A percentile compares a stretch with the other conserved stretches of the same genome.
Conservation (phyloP, 1,140 invertebrate genomes). For the Habropoda laboriosa region DNA sequence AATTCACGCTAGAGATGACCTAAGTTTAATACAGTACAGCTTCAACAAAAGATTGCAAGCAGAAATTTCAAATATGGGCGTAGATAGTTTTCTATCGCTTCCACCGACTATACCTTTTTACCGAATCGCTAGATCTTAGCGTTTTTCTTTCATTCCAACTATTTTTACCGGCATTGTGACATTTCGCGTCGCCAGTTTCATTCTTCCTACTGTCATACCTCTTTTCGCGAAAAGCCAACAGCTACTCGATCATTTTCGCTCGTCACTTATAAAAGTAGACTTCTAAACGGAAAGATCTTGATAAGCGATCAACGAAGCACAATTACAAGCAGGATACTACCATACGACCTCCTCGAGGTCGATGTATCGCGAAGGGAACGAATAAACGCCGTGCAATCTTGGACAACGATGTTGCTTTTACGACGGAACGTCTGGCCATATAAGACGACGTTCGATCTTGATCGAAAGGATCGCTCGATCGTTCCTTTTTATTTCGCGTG, state of each 20-base stretch:
- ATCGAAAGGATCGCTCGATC: conserved; percentile 31
- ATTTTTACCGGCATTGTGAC: too few relatives aligned
- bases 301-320: neutral
- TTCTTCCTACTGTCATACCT: neutral
- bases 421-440: conserved; percentile 26
- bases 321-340: conserved; percentile 5
- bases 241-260: neutral
- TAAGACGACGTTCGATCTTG: conserved; percentile 40
- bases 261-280: neutral
- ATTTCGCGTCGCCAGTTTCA: neutral
- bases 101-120: too few relatives aligned
- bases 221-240: too few relatives aligned
- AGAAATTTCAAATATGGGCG: too few relatives aligned
- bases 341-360: conserved; percentile 3
- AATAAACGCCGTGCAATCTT: neutral
- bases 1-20: too few relatives aligned
- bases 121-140: too few relatives aligned
- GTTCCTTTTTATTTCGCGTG: neutral
- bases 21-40: too few relatives aligned
- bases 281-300: neutral
- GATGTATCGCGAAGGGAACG: conserved; percentile 11
- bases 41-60: too few relatives aligned
- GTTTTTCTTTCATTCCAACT: too few relatives aligned
- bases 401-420: conserved; percentile 11
- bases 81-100: too few relatives aligned